These are phyloP conservation scores for Acheta domesticus DNA, from an alignment of 2,888 invertebrate genomes.

Conservation along the genomic window DNA sequence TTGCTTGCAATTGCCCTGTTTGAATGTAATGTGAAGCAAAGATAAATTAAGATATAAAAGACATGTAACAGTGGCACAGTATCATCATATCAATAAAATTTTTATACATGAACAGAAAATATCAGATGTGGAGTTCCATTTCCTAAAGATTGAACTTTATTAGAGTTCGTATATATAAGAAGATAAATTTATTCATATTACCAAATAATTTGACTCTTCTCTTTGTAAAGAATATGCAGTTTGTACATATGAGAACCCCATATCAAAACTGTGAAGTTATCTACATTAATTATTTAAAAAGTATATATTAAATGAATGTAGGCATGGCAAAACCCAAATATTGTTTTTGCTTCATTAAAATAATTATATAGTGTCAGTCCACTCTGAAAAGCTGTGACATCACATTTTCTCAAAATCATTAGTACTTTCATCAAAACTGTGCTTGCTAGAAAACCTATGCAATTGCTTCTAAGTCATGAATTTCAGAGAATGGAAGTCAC, in stretches of 20 bases:
- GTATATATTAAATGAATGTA: conserved; percentile 4
- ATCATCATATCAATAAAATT: conserved; percentile 7
- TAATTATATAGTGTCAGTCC: too few relatives aligned
- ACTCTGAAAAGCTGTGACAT: too few relatives aligned
- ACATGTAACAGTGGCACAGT: conserved; percentile 18
- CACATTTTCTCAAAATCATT: too few relatives aligned
- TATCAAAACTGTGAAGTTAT: background rate
- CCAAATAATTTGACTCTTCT: background rate
- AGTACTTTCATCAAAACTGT: too few relatives aligned
- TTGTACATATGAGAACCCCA: conserved; percentile 6
- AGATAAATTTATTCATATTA: conserved; percentile 18
- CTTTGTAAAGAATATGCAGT: conserved; percentile 4
- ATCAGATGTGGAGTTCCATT: conserved; percentile 3
- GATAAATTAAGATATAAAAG: conserved; percentile 1
- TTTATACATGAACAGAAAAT: background rate
- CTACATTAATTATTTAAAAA: background rate
- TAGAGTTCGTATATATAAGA: background rate
- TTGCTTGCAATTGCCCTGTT: conserved; percentile 18
- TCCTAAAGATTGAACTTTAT: conserved; percentile 18
- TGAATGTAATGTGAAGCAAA: conserved; percentile 18
- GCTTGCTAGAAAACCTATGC: too few relatives aligned
- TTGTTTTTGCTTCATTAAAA: conserved; percentile 3
- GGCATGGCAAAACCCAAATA: background rate
- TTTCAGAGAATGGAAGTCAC: background rate
- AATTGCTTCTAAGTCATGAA: background rate